phyloP scores from a whole-genome alignment of 2,888 invertebrate genomes.

The Thera britannica region DNA sequence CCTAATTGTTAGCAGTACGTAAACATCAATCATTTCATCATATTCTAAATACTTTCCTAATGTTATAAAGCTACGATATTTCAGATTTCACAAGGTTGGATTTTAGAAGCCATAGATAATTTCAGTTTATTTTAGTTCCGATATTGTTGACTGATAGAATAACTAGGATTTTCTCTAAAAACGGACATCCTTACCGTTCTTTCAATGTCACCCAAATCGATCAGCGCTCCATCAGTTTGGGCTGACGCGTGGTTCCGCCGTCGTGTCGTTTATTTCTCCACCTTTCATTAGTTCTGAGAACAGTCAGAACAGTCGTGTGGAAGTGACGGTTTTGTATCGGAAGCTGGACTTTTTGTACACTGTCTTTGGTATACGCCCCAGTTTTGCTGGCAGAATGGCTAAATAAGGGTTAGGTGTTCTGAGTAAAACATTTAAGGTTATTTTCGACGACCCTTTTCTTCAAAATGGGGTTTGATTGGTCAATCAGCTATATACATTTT shows the following conservation, averaged over 20 bases:
- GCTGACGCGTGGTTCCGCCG: constrained; percentile 72
- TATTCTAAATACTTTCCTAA: no score
- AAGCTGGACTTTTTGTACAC: constrained; percentile 70
- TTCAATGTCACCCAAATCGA: constrained; percentile 76
- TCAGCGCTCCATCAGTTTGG: constrained; percentile 64
- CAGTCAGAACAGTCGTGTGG: constrained; percentile 72
- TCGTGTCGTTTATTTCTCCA: constrained; percentile 72
- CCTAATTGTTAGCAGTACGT: no score
- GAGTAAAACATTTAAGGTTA: constrained; percentile 9
- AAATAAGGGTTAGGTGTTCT: constrained; percentile 19
- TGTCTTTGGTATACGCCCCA: constrained; percentile 39
- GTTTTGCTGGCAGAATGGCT: constrained; percentile 22
- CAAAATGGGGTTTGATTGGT: neutral
- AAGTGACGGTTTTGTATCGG: constrained; percentile 80
- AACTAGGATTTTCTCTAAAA: constrained; percentile 28
- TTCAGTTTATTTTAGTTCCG: neutral
- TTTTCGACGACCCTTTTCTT: constrained; percentile 1
- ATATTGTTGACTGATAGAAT: neutral
- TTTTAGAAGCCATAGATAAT: neutral
- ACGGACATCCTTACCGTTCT: constrained; percentile 52
- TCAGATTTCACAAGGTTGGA: no score
- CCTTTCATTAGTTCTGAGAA: constrained; percentile 81
- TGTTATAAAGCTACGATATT: no score
- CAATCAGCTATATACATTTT: neutral
- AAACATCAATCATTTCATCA: no score